A percentile compares a stretch with the other conserved stretches of the same genome.
phyloP scores from a whole-genome alignment of 2,797 vertebrate species.

The Pangasius djambal region DNA sequence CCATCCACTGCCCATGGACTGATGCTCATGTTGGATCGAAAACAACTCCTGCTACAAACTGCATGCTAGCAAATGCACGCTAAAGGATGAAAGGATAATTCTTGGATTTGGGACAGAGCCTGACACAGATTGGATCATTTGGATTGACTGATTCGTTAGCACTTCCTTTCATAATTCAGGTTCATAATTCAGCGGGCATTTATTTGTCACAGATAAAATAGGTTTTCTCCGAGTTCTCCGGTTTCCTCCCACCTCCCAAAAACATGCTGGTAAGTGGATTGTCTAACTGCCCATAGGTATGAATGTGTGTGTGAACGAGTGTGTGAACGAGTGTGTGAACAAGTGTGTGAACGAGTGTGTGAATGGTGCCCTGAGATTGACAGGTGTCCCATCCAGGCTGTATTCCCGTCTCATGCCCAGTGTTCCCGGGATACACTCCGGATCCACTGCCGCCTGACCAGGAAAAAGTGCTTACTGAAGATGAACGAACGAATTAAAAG shows the following conservation, averaged over 20 bases:
- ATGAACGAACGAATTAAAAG: too few species aligned
- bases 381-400: not conserved
- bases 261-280: not conserved
- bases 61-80: not conserved
- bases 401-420: too few species aligned
- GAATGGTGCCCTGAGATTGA: not conserved
- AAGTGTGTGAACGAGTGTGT: not conserved
- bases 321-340: not conserved
- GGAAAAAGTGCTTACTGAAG: too few species aligned
- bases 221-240: not conserved
- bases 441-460: too few species aligned
- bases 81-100: not conserved
- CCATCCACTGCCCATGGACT: not conserved
- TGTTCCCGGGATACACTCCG: too few species aligned
- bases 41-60: not conserved
- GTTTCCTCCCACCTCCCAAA: not conserved
- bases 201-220: not conserved
- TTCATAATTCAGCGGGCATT: not conserved
- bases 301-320: not conserved
- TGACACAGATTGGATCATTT: not conserved
- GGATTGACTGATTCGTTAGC: not conserved
- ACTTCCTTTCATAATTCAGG: not conserved
- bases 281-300: not conserved
- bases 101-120: not conserved
- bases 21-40: not conserved